Evolutionary conservation across 2,797 vertebrate genomes (phyloP).

Genomic region (Enteromius anoplus): DNA sequence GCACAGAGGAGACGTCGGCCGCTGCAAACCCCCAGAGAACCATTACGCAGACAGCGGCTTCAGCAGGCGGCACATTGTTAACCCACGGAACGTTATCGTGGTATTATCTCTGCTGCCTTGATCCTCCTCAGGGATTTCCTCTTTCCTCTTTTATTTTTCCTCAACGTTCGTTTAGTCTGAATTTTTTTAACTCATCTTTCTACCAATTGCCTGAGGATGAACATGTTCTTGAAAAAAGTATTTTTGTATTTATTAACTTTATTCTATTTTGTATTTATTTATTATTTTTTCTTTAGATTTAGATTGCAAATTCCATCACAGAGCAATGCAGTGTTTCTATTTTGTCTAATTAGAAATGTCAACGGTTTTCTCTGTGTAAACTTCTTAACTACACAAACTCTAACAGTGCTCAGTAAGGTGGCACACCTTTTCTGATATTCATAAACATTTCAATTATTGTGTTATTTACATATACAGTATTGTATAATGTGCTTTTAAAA

Average conservation of each 20-base stretch:
- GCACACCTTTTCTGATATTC: not conserved
- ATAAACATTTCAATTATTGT: not conserved
- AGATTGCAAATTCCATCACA: not conserved
- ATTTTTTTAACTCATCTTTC: not conserved
- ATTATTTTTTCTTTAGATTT: not conserved
- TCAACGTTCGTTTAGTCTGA: constrained; percentile 59
- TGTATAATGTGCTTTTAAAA: not conserved
- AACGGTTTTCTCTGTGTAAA: not conserved
- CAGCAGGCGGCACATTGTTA: constrained; percentile 71
- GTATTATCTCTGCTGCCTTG: constrained; percentile 73
- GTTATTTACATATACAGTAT: not conserved
- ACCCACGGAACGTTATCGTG: constrained; percentile 73
- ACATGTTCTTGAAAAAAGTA: not conserved
- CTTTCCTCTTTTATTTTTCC: constrained; percentile 52
- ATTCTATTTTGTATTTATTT: not conserved
- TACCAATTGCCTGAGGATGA: constrained; percentile 12
- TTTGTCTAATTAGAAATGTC: not conserved
- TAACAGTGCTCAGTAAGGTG: not conserved
- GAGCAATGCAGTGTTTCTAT: not conserved
- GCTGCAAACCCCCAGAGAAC: constrained; percentile 76
- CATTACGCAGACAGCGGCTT: constrained; percentile 76
- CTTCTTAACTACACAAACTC: not conserved
- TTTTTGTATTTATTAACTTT: not conserved
- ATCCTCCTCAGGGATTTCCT: constrained; percentile 75
- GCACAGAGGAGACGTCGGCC: constrained; percentile 59